Evolutionary conservation across 2,888 invertebrate species (phyloP), one percentile per base, ranked within the genome.

Genomic region (Seira musarum): DNA sequence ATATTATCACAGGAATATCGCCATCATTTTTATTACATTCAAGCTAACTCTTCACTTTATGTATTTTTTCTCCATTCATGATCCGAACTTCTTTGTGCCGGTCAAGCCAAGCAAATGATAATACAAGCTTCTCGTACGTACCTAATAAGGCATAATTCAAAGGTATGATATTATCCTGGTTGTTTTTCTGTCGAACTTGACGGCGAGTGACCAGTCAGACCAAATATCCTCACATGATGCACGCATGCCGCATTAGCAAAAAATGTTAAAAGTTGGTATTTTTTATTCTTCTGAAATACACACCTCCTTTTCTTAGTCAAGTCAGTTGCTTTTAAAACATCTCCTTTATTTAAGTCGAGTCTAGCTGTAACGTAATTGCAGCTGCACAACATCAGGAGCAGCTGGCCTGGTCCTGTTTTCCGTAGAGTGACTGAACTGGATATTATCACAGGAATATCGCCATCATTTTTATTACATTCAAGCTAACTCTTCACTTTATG

Each of bases 401-500:
- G 71, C 71, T 64, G 71, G 46, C 40, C 17, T 66, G 46, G 1
- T 40, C 30, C 53, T 53, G 53, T 53, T 30, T 53, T 53, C 53
- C 2, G 25, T 66, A 40, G 66, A 69, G 69, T 69, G 69, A 69
- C 57, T 69, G 76, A 69, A 76, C 76, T 76, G 76, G 76, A 76
- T 76, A 76, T 75, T 68, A 67, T 68, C 53, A 53, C 53, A 53
- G 17, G 53, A 53, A 53, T n/a, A 53, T 53, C 53, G 53, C 53
- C 53, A 53, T 53, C 53, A 8, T 53, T 53, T 53, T 53, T 53
- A 53, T 53, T 53, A 13, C 53, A 3, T 53, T 53, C 30, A 30
- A 30, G 30, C 30, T 30, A 30, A 30, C 8, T 30, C 30, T 30
- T 30, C 30, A 65, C 25, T 6, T 22, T n/a, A 15, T n/a, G 15